Conservation (phyloP, 2,888 invertebrate species). For the Caenorhabditis sp. region DNA sequence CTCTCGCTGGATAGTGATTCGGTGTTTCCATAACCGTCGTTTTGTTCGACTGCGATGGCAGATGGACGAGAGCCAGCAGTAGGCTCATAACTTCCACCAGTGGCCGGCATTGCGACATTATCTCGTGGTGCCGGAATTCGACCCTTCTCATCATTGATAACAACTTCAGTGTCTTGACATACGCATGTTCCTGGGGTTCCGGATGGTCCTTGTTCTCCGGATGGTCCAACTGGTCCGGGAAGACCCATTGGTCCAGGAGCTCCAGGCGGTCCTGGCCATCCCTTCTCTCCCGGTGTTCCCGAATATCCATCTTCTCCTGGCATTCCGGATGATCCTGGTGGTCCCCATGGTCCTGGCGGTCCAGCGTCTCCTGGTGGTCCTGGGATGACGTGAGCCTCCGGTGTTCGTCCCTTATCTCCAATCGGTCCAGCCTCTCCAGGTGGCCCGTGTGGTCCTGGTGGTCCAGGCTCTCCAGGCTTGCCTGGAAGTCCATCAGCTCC, state of each 20-base stretch:
- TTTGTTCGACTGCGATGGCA: conserved; percentile 18
- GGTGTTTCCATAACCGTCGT: conserved; percentile 19
- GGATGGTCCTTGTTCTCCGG: conserved; percentile 67
- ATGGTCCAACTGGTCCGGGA: conserved; percentile 58
- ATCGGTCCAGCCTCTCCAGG: conserved; percentile 62
- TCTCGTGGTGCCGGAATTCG: conserved; percentile 52
- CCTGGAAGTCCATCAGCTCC: conserved; percentile 64
- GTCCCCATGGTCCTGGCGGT: conserved; percentile 66
- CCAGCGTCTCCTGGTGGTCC: conserved; percentile 68
- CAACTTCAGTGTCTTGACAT: conserved; percentile 70
- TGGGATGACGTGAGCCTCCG: conserved; percentile 70
- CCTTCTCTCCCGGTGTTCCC: conserved; percentile 69
- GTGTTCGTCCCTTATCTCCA: conserved; percentile 64
- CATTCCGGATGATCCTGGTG: conserved; percentile 60
- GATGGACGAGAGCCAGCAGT: conserved; percentile 13
- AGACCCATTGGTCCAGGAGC: conserved; percentile 65
- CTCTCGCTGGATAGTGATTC: conserved; percentile 23
- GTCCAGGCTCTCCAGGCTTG: conserved; percentile 62
- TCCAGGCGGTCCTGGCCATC: conserved; percentile 71
- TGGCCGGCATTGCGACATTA: conserved; percentile 37
- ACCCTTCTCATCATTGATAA: conserved; percentile 63
- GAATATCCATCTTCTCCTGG: conserved; percentile 69
- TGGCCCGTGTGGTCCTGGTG: conserved; percentile 58
- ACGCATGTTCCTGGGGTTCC: conserved; percentile 71
- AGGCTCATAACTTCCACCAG: conserved; percentile 36